phyloP scores from a whole-genome alignment of 2,113 vertebrate genomes.

The Fregetta grallaria region DNA sequence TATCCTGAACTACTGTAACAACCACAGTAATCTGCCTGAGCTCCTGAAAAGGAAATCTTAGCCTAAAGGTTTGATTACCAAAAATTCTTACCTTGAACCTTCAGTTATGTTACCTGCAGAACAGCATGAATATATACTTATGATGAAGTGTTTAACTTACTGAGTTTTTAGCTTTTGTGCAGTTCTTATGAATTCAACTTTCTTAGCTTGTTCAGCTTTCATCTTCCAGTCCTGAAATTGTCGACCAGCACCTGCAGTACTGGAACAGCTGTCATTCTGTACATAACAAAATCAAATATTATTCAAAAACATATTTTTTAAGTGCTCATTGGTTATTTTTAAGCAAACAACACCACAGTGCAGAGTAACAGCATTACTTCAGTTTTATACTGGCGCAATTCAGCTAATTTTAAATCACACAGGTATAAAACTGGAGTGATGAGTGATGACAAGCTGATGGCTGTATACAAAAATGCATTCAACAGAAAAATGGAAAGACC shows the following conservation, averaged over 20 bases:
- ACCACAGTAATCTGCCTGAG: not conserved
- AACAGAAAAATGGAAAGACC: accelerated
- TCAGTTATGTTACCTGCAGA: not conserved
- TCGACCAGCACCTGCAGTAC: slow-evolving; percentile 36
- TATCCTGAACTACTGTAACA: not conserved
- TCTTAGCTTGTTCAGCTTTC: slow-evolving; percentile 67
- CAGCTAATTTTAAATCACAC: not conserved
- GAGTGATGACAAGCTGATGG: not conserved
- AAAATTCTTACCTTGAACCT: not conserved
- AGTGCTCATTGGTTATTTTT: not conserved
- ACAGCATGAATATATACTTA: not conserved
- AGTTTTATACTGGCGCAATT: not conserved
- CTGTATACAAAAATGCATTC: too few relatives aligned
- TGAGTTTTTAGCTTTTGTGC: slow-evolving; percentile 79
- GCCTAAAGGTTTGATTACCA: not conserved
- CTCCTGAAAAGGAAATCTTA: not conserved
- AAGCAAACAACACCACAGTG: not conserved
- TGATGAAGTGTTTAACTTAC: slow-evolving; percentile 71
- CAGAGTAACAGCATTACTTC: not conserved
- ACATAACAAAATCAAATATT: slow-evolving; percentile 15
- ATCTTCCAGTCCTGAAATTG: slow-evolving; percentile 62
- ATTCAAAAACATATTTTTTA: not conserved
- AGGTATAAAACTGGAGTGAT: not conserved
- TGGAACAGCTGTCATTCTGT: slow-evolving; percentile 64
- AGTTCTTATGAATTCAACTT: slow-evolving; percentile 78